Percentiles rank a stretch among this genome's conserved stretches.
phyloP scores from a whole-genome alignment of 1,140 invertebrate genomes.

The Bombus terrestris region DNA sequence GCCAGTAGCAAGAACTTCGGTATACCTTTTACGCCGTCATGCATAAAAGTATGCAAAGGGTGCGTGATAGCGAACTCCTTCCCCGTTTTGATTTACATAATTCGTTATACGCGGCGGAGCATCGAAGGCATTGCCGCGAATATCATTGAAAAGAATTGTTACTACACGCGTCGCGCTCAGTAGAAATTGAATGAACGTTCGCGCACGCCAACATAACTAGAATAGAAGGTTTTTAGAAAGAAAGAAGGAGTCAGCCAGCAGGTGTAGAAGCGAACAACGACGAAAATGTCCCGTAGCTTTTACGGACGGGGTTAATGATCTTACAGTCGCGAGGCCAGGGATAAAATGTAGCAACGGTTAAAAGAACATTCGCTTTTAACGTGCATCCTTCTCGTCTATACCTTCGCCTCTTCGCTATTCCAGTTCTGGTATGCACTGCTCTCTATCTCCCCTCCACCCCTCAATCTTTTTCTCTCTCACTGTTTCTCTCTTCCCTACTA shows the following conservation, averaged over 20 bases:
- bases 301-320: slow-evolving; percentile 19
- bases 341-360: slow-evolving; percentile 16
- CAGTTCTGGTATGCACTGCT: background rate
- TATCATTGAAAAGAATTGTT: slow-evolving; percentile 19
- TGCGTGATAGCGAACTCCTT: slow-evolving; percentile 70
- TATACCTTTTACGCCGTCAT: slow-evolving; percentile 67
- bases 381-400: slow-evolving; percentile 21
- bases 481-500: slow-evolving; percentile 20
- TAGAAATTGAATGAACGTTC: background rate
- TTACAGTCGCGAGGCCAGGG: background rate
- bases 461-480: background rate
- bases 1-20: background rate
- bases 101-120: slow-evolving; percentile 56
- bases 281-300: slow-evolving; percentile 15
- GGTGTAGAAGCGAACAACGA: background rate
- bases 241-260: background rate
- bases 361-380: slow-evolving; percentile 59
- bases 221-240: background rate
- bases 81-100: slow-evolving; percentile 75
- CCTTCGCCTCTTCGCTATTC: background rate
- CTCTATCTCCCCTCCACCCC: background rate
- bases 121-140: slow-evolving; percentile 19
- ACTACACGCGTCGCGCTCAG: background rate
- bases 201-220: background rate
- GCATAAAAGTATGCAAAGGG: slow-evolving; percentile 60